Base-by-base conservation (phyloP, 2,888 invertebrate species). In the Trichogramma dendrolimi region DNA sequence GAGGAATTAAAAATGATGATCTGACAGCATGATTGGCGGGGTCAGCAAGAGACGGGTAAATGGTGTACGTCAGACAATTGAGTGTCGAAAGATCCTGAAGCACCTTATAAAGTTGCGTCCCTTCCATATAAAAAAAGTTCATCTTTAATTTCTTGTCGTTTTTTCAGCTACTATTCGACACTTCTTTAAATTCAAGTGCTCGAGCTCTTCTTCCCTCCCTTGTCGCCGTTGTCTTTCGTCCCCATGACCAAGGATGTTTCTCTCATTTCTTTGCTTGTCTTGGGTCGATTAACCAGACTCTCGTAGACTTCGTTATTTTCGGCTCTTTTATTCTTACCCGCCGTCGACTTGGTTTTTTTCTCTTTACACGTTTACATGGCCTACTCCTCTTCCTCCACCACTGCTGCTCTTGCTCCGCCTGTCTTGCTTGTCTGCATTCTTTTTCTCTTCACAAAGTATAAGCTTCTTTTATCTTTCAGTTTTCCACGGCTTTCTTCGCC, bases 241-340 rank as follows among this genome's bases (percentile, higher is more conserved):
- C 67, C 64, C 63, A 65, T 68, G 67, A 64, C 67, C 68, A 64
- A 67, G 49, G 39, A 57, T 75, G 73, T 75, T 73, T 75, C 75
- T 75, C 77, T 78, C 79, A 75, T 79, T 79, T 79, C 75, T 77
- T 76, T 72, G 74, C 75, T 79, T 79, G 79, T 79, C 78, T 79
- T 76, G 78, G 76, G 77, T 77, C 77, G 78, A 79, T 79, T 79
- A 79, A 77, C 78, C 78, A 74, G 74, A 70, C 72, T 70, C 57
- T 50, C 63, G 60, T 61, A 61, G 63, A 14, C 64, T 60, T 67
- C 57, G 65, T 60, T 61, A 63, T 60, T 63, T 65, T 60, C 61
- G 64, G 59, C 63, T 55, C 58, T 58, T 54, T 58, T 52, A 27
- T 27, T 48, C n/a, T 54, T 52, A 51, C 56, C 51, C 60, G 50